Conservation (phyloP, 1,140 invertebrate species). For the Akabosia matsudoensis region DNA sequence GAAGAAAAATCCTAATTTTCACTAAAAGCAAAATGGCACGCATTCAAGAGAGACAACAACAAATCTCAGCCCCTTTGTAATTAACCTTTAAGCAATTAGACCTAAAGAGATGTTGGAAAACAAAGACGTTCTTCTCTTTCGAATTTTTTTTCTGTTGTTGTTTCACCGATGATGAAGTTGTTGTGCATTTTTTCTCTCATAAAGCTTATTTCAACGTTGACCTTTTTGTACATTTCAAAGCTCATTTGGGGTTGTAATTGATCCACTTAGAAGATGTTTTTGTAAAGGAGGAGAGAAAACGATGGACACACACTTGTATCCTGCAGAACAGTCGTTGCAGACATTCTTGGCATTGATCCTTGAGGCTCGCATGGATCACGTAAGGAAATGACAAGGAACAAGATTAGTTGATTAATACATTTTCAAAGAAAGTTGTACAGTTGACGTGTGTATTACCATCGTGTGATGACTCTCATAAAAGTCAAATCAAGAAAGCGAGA, state of each 20-base stretch:
- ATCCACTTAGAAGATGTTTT: conserved; percentile 1
- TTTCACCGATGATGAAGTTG: neutral
- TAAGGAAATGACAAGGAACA: neutral
- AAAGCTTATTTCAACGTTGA: neutral
- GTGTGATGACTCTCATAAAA: neutral
- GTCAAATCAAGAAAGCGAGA: neutral
- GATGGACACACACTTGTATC: neutral
- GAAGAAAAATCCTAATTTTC: too few species aligned
- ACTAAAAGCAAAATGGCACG: neutral
- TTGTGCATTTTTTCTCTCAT: neutral
- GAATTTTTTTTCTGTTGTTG: neutral
- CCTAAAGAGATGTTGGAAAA: neutral
- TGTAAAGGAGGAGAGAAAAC: neutral
- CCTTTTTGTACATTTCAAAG: conserved; percentile 2
- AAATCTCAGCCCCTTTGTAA: conserved; percentile 27
- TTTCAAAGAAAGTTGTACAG: neutral
- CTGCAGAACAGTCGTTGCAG: neutral
- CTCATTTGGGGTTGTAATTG: conserved; percentile 18
- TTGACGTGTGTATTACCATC: neutral
- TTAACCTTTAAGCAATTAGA: conserved; percentile 44
- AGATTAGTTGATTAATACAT: conserved; percentile 3
- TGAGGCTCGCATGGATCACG: neutral
- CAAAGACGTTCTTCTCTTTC: neutral
- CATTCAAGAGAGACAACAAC: neutral
- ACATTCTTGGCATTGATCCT: neutral